Evolutionary conservation across 2,888 invertebrate genomes (phyloP).

Genomic region (Ametastegia equiseti): DNA sequence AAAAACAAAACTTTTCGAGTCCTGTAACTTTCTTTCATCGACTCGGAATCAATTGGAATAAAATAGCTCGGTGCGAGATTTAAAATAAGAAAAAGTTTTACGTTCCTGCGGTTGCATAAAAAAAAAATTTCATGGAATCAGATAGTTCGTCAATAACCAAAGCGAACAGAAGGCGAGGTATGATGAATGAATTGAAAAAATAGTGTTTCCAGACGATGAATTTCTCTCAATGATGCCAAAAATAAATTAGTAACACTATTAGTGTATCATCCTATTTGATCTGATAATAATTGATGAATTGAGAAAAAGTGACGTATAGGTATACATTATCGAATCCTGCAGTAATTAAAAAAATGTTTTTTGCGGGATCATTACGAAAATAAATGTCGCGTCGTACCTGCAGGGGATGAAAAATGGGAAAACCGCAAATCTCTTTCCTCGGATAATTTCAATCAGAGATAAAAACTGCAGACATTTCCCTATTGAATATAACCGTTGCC

Average conservation of each 20-base stretch:
- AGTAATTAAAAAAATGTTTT: constrained; percentile 14
- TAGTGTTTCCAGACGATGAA: too few species aligned
- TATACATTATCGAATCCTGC: not conserved
- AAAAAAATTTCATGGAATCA: not conserved
- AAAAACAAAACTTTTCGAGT: too few species aligned
- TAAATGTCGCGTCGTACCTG: not conserved
- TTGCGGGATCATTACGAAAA: not conserved
- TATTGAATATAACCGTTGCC: constrained; percentile 18
- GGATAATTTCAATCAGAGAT: constrained; percentile 33
- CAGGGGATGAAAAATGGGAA: not conserved
- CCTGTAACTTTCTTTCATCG: not conserved
- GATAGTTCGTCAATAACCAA: not conserved
- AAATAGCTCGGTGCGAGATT: not conserved
- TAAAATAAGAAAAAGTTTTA: not conserved
- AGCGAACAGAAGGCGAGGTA: not conserved
- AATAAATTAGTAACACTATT: not conserved
- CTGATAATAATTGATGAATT: not conserved
- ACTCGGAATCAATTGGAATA: not conserved
- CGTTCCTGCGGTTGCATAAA: not conserved
- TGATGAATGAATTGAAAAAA: not conserved
- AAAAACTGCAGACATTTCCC: constrained; percentile 24
- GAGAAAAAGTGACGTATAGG: not conserved
- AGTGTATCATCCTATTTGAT: not conserved
- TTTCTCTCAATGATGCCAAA: too few species aligned
- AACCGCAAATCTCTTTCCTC: not conserved